Conservation (phyloP, 92 coral and sea anemone genomes). For the Epizoanthus stellaris region DNA sequence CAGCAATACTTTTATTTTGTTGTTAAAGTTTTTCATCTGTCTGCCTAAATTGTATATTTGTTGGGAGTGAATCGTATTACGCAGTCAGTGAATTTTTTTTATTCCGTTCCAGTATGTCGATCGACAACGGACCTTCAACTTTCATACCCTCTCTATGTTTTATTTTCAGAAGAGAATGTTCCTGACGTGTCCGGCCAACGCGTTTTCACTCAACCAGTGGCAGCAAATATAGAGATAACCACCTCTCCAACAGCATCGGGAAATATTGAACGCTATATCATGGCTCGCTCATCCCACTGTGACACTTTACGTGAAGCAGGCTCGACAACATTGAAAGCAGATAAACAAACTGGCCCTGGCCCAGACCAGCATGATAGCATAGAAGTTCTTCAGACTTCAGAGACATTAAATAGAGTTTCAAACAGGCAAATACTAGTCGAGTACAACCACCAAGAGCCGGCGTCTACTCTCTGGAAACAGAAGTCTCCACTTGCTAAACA, state of each 20-base stretch:
- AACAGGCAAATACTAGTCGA: neutral
- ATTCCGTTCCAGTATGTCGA: neutral
- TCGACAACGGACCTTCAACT: too few relatives aligned
- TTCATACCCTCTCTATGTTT: neutral
- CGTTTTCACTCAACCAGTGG: neutral
- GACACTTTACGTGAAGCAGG: neutral
- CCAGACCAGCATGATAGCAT: neutral
- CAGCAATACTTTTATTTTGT: too few relatives aligned
- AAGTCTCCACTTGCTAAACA: neutral
- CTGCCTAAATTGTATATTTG: too few relatives aligned
- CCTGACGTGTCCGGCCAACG: neutral
- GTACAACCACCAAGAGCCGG: neutral
- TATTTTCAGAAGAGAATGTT: neutral
- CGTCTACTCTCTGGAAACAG: neutral
- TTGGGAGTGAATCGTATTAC: too few relatives aligned
- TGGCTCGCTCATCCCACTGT: neutral
- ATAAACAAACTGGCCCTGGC: neutral
- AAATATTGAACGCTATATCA: slow-evolving; percentile 12
- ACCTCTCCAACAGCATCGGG: slow-evolving; percentile 20
- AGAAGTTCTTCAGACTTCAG: neutral
- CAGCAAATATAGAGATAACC: slow-evolving; percentile 36
- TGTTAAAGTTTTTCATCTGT: too few relatives aligned
- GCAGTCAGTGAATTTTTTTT: neutral
- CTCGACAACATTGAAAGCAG: too few relatives aligned
- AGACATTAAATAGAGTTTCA: neutral